Percentiles rank a stretch among this genome's conserved stretches.
phyloP scores from a whole-genome alignment of 2,797 vertebrate genomes.

The Eulemur albifrons region DNA sequence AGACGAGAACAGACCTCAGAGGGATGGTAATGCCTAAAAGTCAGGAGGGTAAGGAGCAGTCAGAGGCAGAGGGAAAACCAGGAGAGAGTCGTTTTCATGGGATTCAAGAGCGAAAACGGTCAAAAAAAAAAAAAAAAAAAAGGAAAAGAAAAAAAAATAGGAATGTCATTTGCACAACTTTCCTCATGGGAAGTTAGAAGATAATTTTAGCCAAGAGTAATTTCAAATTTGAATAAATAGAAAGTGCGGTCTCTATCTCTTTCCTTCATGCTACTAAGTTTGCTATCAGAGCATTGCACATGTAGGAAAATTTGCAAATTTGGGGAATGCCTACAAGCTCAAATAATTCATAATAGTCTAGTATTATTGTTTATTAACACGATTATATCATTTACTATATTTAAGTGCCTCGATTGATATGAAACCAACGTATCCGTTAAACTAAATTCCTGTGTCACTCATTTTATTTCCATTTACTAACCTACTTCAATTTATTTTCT shows the following conservation, averaged over 20 bases:
- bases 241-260: slow-evolving; percentile 42
- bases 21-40: background rate
- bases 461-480: slow-evolving; percentile 45
- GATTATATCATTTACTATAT: background rate
- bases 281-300: slow-evolving; percentile 22
- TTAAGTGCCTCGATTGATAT: background rate
- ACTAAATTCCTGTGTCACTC: background rate
- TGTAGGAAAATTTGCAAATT: background rate
- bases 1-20: background rate
- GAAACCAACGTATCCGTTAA: background rate
- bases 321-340: background rate
- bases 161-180: slow-evolving; percentile 17
- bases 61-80: background rate
- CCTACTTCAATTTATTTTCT: slow-evolving; percentile 32
- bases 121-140: background rate
- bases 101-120: background rate
- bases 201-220: slow-evolving; percentile 58
- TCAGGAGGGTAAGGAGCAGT: background rate
- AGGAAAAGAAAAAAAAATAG: background rate
- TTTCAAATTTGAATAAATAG: slow-evolving; percentile 48
- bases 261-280: slow-evolving; percentile 29
- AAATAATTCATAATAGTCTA: background rate
- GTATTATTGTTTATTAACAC: slow-evolving; percentile 13
- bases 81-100: background rate
- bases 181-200: slow-evolving; percentile 54